A percentile compares a stretch with the other conserved stretches of the same genome.
These are phyloP conservation scores for Atethmia centrago DNA, from an alignment of 2,888 invertebrate species.

Conservation along the genomic window DNA sequence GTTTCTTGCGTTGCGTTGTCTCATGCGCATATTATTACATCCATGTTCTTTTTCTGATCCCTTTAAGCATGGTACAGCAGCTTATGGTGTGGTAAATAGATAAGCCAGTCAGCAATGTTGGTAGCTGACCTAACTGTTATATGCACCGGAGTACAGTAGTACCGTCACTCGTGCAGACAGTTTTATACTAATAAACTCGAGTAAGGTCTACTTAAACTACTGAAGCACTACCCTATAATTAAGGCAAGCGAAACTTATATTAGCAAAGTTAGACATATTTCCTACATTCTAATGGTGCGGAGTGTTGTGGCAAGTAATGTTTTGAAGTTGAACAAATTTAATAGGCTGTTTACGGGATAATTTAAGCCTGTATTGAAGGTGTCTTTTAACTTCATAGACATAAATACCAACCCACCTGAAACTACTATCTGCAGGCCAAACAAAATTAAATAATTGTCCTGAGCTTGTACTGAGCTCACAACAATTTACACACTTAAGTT, in stretches of 20 bases:
- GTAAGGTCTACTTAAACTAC: slow-evolving; percentile 10
- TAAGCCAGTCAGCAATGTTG: too few relatives aligned
- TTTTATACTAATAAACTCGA: not conserved
- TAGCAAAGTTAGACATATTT: slow-evolving; percentile 27
- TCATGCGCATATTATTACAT: too few relatives aligned
- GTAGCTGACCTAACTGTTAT: too few relatives aligned
- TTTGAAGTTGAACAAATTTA: slow-evolving; percentile 1
- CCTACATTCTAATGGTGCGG: slow-evolving; percentile 2
- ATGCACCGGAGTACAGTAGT: not conserved
- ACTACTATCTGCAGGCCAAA: not conserved
- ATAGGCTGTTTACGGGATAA: not conserved
- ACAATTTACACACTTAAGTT: too few relatives aligned
- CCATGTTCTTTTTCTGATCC: too few relatives aligned
- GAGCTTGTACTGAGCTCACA: too few relatives aligned
- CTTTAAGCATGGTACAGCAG: too few relatives aligned
- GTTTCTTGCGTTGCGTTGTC: too few relatives aligned
- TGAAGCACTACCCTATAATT: slow-evolving; percentile 8
- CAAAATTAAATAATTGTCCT: too few relatives aligned
- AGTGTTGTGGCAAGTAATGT: not conserved
- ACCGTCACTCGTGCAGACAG: not conserved
- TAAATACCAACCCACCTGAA: not conserved
- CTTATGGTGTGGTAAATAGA: too few relatives aligned
- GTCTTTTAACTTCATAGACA: not conserved
- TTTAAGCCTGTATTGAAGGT: too few relatives aligned
- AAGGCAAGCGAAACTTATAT: slow-evolving; percentile 31